These are phyloP conservation scores for Geotrypetes seraphini DNA, from an alignment of 2,797 vertebrate species.

Conservation along the genomic window DNA sequence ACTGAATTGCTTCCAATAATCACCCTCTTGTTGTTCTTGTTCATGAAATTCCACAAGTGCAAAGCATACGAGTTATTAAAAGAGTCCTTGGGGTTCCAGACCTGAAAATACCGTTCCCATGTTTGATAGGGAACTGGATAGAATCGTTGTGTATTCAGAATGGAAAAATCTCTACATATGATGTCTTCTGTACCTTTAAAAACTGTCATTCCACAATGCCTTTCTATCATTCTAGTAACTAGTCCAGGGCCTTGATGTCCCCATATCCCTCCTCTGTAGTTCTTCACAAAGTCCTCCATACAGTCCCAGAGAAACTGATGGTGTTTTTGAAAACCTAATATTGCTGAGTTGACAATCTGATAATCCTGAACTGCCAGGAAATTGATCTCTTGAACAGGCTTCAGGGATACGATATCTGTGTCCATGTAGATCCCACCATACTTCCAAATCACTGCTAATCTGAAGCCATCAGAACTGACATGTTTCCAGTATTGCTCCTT, in stretches of 20 bases:
- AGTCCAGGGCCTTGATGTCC: conserved; percentile 4
- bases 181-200: background rate
- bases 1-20: too few species aligned
- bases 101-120: background rate
- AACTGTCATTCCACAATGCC: background rate
- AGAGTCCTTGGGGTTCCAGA: too few species aligned
- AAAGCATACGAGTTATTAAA: too few species aligned
- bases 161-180: background rate
- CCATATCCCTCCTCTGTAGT: background rate
- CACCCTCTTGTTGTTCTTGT: too few species aligned
- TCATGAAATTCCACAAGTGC: too few species aligned
- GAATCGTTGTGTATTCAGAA: background rate
- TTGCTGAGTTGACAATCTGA: background rate
- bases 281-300: background rate
- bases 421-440: conserved; percentile 9
- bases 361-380: background rate
- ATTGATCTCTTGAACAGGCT: background rate
- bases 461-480: conserved; percentile 3
- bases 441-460: conserved; percentile 7
- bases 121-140: background rate
- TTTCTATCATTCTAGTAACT: background rate
- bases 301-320: background rate
- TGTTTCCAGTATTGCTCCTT: background rate
- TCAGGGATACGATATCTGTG: conserved; percentile 5
- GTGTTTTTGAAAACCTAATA: background rate